Evolutionary conservation across 2,888 invertebrate genomes (phyloP).

Genomic region (Gymnosoma rotundatum): DNA sequence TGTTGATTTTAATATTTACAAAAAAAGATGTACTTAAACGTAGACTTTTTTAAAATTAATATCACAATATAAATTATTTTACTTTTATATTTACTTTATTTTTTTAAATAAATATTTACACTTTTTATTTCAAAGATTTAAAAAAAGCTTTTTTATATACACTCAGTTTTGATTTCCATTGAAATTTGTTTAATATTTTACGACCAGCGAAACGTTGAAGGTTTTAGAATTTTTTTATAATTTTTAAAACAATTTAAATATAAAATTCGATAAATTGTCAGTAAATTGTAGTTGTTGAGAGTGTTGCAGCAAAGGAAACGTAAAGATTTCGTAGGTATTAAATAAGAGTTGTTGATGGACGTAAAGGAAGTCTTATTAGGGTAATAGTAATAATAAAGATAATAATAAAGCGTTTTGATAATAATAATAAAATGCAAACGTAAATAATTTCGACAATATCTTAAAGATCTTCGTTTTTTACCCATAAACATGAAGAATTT

Average conservation of each 20-base stretch:
- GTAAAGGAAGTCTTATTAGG: background rate
- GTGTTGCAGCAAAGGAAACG: conserved; percentile 30
- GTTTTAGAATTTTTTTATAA: conserved; percentile 61
- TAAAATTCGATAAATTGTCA: conserved; percentile 48
- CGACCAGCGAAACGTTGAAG: conserved; percentile 17
- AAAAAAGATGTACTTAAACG: conserved; percentile 56
- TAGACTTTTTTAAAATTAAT: conserved; percentile 65
- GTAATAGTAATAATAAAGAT: conserved; percentile 71
- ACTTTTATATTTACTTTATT: background rate
- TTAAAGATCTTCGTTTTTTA: conserved; percentile 82
- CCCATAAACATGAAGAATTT: conserved; percentile 79
- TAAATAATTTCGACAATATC: conserved; percentile 82
- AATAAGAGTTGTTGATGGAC: conserved; percentile 42
- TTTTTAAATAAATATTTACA: conserved; percentile 57
- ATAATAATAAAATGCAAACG: conserved; percentile 81
- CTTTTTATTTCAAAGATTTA: conserved; percentile 19
- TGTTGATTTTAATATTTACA: conserved; percentile 52
- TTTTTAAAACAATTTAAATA: conserved; percentile 57
- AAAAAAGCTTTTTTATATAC: conserved; percentile 17
- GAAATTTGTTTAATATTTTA: conserved; percentile 14
- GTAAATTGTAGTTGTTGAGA: conserved; percentile 23
- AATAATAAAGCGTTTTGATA: conserved; percentile 69
- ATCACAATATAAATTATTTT: conserved; percentile 61
- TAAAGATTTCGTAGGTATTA: conserved; percentile 46
- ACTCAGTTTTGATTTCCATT: conserved; percentile 1